These are phyloP conservation scores for Neoniphon sammara DNA, from an alignment of 2,797 vertebrate species.

Conservation along the genomic window DNA sequence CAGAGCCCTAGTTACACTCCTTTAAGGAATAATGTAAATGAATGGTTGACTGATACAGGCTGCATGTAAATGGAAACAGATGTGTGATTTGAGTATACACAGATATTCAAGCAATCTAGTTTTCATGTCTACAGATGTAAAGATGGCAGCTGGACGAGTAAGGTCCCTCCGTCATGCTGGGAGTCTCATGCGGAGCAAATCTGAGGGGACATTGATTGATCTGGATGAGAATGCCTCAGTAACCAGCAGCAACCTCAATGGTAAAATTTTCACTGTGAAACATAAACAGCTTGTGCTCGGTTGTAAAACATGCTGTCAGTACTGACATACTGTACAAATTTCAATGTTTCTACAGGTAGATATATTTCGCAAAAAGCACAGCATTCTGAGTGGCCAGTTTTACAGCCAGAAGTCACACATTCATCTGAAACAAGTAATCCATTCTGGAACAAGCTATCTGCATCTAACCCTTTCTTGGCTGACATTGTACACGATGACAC, in stretches of 20 bases:
- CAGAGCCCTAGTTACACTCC: neutral
- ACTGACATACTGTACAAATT: neutral
- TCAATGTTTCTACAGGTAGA: slow-evolving; percentile 70
- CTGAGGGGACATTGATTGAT: slow-evolving; percentile 91
- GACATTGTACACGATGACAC: slow-evolving; percentile 85
- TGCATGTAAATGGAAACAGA: neutral
- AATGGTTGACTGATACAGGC: neutral
- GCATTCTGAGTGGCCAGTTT: slow-evolving; percentile 68
- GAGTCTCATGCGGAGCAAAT: slow-evolving; percentile 87
- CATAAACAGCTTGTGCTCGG: neutral
- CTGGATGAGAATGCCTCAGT: slow-evolving; percentile 78
- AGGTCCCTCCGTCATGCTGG: slow-evolving; percentile 74
- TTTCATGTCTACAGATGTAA: slow-evolving; percentile 79
- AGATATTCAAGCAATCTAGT: neutral
- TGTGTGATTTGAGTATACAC: neutral
- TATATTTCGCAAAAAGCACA: slow-evolving; percentile 39
- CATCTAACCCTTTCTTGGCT: slow-evolving; percentile 94
- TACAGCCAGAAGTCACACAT: slow-evolving; percentile 66
- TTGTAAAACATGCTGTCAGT: neutral
- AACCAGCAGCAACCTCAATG: slow-evolving; percentile 74
- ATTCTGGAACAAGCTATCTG: slow-evolving; percentile 92
- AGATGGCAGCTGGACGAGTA: slow-evolving; percentile 85
- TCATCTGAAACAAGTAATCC: slow-evolving; percentile 85
- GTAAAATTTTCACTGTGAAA: slow-evolving; percentile 60
- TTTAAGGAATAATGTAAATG: neutral